A percentile compares a stretch with the other conserved stretches of the same genome.
phyloP scores from a whole-genome alignment of 2,797 vertebrate species.

The Propithecus perrieri region DNA sequence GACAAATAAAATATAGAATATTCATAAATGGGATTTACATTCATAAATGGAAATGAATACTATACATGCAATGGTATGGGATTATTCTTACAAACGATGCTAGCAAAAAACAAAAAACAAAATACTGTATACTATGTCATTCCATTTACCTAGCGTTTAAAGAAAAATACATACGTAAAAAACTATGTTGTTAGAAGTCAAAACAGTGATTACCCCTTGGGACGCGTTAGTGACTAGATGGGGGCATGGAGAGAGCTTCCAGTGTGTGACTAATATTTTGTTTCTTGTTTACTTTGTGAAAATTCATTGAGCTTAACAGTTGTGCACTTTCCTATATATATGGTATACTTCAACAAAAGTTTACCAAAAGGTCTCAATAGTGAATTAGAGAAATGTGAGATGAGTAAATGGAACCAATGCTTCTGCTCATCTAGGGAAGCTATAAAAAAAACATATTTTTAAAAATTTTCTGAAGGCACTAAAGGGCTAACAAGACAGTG shows the following conservation, averaged over 20 bases:
- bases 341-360: not conserved
- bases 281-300: slow-evolving; percentile 14
- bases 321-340: not conserved
- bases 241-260: not conserved
- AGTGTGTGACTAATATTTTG: not conserved
- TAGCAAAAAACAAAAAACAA: not conserved
- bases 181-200: not conserved
- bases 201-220: not conserved
- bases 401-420: not conserved
- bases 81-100: not conserved
- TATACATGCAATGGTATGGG: not conserved
- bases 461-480: not conserved
- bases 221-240: not conserved
- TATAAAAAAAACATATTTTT: not conserved
- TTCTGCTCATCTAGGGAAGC: not conserved
- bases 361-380: not conserved
- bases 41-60: not conserved
- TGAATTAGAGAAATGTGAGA: not conserved
- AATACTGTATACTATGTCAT: not conserved
- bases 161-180: not conserved
- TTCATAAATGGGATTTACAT: not conserved
- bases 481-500: not conserved
- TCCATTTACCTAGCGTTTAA: not conserved
- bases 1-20: not conserved
- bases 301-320: not conserved